Evolutionary conservation across 2,797 vertebrate genomes (phyloP).

Genomic region (Adrianichthys oophorus): DNA sequence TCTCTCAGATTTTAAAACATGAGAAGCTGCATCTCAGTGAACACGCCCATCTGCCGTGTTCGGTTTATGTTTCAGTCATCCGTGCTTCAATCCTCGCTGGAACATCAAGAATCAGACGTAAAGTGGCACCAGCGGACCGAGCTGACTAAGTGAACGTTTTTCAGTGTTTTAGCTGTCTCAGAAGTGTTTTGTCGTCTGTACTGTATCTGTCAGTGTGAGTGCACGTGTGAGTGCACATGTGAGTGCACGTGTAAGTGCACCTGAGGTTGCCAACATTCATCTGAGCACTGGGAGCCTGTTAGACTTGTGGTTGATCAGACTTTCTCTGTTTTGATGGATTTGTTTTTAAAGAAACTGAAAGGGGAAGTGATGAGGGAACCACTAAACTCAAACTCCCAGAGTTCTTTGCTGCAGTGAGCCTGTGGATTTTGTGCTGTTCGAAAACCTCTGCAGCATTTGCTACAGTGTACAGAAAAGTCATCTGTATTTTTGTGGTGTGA

Average conservation of each 20-base stretch:
- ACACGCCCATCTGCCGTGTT: too few species aligned
- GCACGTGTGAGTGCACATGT: constrained; percentile 12
- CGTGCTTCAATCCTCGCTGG: too few species aligned
- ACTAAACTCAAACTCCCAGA: constrained; percentile 72
- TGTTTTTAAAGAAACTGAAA: constrained; percentile 1
- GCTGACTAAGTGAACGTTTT: constrained; percentile 14
- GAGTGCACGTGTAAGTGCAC: constrained; percentile 2
- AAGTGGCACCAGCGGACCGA: constrained; percentile 6
- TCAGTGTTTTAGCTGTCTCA: constrained; percentile 22
- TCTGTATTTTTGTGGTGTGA: constrained; percentile 50
- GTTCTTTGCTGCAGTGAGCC: constrained; percentile 74
- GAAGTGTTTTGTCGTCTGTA: constrained; percentile 40
- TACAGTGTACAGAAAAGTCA: constrained; percentile 39
- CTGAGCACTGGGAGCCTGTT: constrained; percentile 40
- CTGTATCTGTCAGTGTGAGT: constrained; percentile 35
- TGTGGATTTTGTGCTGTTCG: constrained; percentile 50
- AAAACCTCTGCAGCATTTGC: constrained; percentile 29
- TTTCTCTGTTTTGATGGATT: constrained; percentile 4
- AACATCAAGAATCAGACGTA: not conserved
- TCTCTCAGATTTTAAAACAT: too few species aligned
- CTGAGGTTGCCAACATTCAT: constrained; percentile 43
- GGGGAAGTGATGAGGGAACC: constrained; percentile 41
- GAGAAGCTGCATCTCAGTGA: too few species aligned
- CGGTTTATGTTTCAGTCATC: too few species aligned
- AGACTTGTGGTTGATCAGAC: constrained; percentile 37